Evolutionary conservation across 1,140 invertebrate genomes (phyloP).

Genomic region (Solen grandis): DNA sequence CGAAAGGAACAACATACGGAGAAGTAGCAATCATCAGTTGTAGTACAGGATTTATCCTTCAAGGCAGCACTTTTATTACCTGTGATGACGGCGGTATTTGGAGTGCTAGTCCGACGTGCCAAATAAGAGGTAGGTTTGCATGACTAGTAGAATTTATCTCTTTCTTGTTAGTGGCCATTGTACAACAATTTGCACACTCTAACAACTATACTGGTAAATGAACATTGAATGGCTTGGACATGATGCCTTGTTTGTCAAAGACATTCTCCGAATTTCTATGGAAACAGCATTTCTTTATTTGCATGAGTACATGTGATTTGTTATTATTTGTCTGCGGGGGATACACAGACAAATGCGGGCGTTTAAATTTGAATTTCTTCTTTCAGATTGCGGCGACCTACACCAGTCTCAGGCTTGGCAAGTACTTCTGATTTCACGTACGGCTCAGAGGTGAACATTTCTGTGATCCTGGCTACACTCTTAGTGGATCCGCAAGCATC

Average conservation of each 20-base stretch:
- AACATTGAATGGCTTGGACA: no score
- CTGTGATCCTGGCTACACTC: not conserved
- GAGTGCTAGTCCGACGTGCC: conserved; percentile 10
- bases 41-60: not conserved
- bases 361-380: no score
- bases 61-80: not conserved
- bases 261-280: no score
- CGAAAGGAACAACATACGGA: not conserved
- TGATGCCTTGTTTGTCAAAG: no score
- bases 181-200: no score
- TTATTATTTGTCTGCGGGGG: no score
- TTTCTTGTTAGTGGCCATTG: no score
- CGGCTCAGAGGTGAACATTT: not conserved
- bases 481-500: not conserved
- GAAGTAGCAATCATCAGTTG: conserved; percentile 6
- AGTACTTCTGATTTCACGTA: not conserved
- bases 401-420: not conserved
- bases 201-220: no score
- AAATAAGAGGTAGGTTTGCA: not conserved
- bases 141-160: no score
- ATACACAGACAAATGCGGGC: no score
- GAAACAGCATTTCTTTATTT: no score
- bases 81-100: conserved; percentile 3
- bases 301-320: no score
- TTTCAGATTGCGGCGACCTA: conserved; percentile 13